Conservation (phyloP, 2,113 vertebrate species). For the Cyprinus carpio region DNA sequence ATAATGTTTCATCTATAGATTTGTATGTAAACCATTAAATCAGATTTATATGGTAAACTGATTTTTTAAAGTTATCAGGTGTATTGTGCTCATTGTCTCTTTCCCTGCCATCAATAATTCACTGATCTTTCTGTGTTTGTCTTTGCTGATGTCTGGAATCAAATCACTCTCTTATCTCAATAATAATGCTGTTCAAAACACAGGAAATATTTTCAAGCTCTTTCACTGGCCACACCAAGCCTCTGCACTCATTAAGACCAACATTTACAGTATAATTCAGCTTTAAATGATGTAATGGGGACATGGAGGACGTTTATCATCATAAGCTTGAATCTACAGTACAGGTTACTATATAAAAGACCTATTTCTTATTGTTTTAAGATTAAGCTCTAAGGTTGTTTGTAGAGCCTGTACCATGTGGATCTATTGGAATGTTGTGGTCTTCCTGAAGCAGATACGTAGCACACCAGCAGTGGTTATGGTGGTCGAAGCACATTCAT, state of each 20-base stretch:
- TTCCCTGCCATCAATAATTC: neutral
- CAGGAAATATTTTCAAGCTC: slow-evolving; percentile 23
- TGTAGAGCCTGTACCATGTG: neutral
- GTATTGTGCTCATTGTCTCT: neutral
- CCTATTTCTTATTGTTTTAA: neutral
- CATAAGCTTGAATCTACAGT: neutral
- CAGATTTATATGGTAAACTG: no score
- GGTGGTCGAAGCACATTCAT: neutral
- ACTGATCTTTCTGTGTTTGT: neutral
- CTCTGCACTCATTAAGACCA: neutral
- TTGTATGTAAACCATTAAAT: no score
- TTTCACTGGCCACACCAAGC: slow-evolving; percentile 11
- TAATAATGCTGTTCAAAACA: slow-evolving; percentile 13
- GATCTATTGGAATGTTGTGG: neutral
- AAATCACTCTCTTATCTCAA: slow-evolving; percentile 10
- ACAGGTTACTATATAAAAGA: neutral
- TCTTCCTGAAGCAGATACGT: slow-evolving; percentile 5
- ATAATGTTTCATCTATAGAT: no score
- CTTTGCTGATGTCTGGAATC: slow-evolving; percentile 1
- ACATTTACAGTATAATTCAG: neutral
- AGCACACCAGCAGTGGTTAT: slow-evolving; percentile 8
- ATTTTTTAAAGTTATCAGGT: no score
- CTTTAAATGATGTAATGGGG: neutral
- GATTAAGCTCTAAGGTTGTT: neutral
- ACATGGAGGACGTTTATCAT: neutral